A percentile compares a stretch with the other conserved stretches of the same genome.
Conservation (phyloP, 2,888 invertebrate genomes). For the Drosophila anomelani region DNA sequence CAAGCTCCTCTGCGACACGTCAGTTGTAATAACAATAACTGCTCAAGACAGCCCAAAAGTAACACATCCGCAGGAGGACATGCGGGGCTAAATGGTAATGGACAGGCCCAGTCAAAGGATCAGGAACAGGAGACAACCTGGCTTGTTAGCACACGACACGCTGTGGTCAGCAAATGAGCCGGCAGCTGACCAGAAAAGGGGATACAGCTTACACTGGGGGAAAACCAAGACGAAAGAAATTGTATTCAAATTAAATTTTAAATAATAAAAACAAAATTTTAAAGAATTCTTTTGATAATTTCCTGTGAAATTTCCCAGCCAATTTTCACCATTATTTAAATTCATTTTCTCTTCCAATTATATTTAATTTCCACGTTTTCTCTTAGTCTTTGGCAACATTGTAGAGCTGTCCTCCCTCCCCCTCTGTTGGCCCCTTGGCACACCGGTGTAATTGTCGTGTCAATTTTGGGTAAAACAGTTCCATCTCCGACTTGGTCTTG, state of each 20-base stretch:
- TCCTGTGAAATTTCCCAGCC: background rate
- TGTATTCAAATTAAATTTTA: background rate
- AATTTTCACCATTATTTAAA: too few species aligned
- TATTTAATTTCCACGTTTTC: background rate
- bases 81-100: constrained; percentile 31
- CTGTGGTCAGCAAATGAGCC: constrained; percentile 74
- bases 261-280: background rate
- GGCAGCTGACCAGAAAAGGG: constrained; percentile 60
- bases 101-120: constrained; percentile 37
- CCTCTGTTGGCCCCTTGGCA: background rate
- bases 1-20: constrained; percentile 65
- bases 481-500: constrained; percentile 52
- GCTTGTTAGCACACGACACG: constrained; percentile 78
- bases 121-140: constrained; percentile 48
- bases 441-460: constrained; percentile 71
- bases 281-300: background rate
- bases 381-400: constrained; percentile 7
- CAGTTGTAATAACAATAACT: constrained; percentile 73
- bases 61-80: constrained; percentile 65
- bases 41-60: constrained; percentile 78
- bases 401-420: constrained; percentile 21
- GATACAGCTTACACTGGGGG: constrained; percentile 7
- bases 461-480: constrained; percentile 61
- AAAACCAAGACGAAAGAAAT: background rate
- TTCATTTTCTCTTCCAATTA: background rate